A percentile compares a stretch with the other conserved stretches of the same genome.
Evolutionary conservation across 2,797 vertebrate genomes (phyloP).

Genomic region (Leucoraja ocellata): DNA sequence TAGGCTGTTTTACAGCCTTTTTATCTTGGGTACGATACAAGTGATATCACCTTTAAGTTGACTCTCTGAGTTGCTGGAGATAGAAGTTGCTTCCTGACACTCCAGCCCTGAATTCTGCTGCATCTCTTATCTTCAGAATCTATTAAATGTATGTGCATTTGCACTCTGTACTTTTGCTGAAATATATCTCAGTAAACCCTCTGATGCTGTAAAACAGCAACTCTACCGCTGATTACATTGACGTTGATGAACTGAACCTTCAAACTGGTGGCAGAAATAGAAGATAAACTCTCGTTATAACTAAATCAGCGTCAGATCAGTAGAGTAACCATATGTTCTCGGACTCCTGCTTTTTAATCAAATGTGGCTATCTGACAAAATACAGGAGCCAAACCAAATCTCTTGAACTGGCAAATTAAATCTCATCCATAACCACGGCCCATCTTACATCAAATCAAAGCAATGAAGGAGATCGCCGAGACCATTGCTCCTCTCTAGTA

Average conservation of each 20-base stretch:
- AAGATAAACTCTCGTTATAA: background rate
- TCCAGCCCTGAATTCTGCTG: too few relatives aligned
- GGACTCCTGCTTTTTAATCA: background rate
- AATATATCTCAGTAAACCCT: background rate
- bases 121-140: background rate
- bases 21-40: background rate
- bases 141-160: background rate
- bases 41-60: background rate
- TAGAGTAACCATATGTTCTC: background rate
- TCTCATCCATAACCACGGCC: background rate
- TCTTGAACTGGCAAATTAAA: background rate
- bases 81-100: background rate
- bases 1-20: background rate
- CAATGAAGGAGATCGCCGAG: too few relatives aligned
- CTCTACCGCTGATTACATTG: background rate
- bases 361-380: background rate
- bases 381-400: background rate
- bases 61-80: background rate
- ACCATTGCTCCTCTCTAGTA: too few relatives aligned
- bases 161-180: background rate
- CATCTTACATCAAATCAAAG: background rate
- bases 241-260: background rate
- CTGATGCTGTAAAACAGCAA: too few relatives aligned
- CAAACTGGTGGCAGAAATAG: background rate
- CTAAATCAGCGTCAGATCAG: background rate